phyloP scores from a whole-genome alignment of 1,140 invertebrate species.

The Eueides isabella region DNA sequence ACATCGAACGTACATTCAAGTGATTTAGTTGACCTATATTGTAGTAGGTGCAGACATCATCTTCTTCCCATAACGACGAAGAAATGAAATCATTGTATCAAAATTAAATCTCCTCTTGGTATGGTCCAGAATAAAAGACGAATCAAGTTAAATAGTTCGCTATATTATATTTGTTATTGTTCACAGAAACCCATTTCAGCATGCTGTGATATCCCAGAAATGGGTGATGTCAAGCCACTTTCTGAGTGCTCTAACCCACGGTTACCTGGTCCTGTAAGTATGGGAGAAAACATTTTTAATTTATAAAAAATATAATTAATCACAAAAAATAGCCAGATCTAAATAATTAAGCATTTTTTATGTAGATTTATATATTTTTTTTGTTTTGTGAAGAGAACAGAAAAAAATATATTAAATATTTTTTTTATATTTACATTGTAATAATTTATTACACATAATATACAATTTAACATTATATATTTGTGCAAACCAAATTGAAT shows the following conservation, averaged over 20 bases:
- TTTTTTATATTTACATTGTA: too few relatives aligned
- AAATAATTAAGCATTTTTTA: too few relatives aligned
- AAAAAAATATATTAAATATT: too few relatives aligned
- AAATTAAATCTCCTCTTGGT: neutral
- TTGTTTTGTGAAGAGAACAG: too few relatives aligned
- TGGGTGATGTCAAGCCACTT: conserved; percentile 61
- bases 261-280: conserved; percentile 64
- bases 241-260: conserved; percentile 67
- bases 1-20: too few relatives aligned
- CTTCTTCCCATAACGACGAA: too few relatives aligned
- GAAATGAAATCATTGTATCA: too few relatives aligned
- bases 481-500: neutral
- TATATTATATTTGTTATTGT: neutral
- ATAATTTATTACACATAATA: neutral
- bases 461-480: neutral
- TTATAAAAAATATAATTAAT: too few relatives aligned
- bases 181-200: conserved; percentile 75
- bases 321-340: too few relatives aligned
- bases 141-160: neutral
- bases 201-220: conserved; percentile 75
- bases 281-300: neutral
- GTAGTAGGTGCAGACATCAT: too few relatives aligned
- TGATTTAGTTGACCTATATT: too few relatives aligned
- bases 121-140: neutral
- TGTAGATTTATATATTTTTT: too few relatives aligned